phyloP scores from a whole-genome alignment of 2,888 invertebrate genomes.

The Leptinotarsa juncta region DNA sequence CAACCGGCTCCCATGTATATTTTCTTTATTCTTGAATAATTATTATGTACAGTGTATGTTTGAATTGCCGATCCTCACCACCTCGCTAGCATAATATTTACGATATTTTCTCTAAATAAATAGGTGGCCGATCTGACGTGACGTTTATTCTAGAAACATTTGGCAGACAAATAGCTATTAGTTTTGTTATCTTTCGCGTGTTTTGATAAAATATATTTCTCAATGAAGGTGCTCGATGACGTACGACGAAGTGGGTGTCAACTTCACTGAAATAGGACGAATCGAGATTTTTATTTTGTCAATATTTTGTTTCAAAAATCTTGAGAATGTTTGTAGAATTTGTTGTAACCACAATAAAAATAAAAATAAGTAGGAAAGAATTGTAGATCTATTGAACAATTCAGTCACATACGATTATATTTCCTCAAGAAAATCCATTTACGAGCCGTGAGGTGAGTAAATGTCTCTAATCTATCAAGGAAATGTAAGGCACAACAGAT shows the following conservation, averaged over 20 bases:
- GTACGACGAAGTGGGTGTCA: background rate
- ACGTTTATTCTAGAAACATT: conserved; percentile 29
- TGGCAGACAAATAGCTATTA: conserved; percentile 21
- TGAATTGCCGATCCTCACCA: conserved; percentile 40
- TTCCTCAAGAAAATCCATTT: no score
- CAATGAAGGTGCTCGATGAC: background rate
- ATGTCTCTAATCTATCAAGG: no score
- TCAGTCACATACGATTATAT: no score
- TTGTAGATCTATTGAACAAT: no score
- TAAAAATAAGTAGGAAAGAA: no score
- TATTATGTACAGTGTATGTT: conserved; percentile 39
- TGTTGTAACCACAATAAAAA: no score
- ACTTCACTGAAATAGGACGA: no score
- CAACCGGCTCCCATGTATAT: conserved; percentile 37
- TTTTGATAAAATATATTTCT: conserved; percentile 2
- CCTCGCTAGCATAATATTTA: conserved; percentile 42
- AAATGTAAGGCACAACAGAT: no score
- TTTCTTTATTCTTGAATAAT: conserved; percentile 45
- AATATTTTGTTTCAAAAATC: no score
- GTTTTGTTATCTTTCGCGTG: conserved; percentile 6
- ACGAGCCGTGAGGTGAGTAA: no score
- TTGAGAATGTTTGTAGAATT: no score
- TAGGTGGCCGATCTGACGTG: conserved; percentile 34
- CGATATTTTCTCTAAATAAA: conserved; percentile 41
- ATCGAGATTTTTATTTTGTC: no score